phyloP scores from a whole-genome alignment of 2,888 invertebrate genomes.

The Heterodera filipjevi region DNA sequence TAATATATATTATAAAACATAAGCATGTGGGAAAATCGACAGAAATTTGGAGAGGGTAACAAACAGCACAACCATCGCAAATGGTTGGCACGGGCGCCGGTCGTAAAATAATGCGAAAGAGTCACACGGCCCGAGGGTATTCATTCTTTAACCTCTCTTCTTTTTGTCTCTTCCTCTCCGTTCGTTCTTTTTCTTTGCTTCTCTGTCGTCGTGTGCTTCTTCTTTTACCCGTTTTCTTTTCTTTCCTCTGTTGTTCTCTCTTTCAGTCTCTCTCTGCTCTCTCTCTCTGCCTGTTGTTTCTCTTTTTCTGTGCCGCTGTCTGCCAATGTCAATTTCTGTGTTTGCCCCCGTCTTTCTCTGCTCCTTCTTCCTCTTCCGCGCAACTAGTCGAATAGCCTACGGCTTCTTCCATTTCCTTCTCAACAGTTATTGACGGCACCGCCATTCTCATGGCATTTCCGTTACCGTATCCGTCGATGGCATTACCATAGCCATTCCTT shows the following conservation, averaged over 20 bases:
- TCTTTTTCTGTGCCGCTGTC: background rate
- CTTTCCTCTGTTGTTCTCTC: background rate
- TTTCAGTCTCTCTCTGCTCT: background rate
- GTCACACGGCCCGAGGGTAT: background rate
- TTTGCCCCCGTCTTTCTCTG: constrained; percentile 13
- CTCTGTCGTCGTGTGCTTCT: background rate
- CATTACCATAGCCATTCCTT: background rate
- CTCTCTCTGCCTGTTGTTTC: background rate
- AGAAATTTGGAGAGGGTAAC: background rate
- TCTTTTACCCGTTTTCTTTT: background rate
- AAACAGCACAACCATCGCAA: background rate
- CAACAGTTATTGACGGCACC: background rate
- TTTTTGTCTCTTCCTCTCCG: background rate
- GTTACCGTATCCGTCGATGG: background rate
- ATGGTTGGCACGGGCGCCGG: constrained; percentile 7
- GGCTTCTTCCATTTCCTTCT: constrained; percentile 19
- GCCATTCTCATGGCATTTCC: background rate
- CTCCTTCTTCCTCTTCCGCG: constrained; percentile 18
- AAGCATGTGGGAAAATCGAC: background rate
- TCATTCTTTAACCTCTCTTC: background rate
- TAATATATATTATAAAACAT: background rate
- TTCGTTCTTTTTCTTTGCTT: too few species aligned
- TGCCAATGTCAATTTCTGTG: background rate
- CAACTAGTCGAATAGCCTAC: constrained; percentile 14
- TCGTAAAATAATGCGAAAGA: background rate